phyloP scores from a whole-genome alignment of 2,888 invertebrate species.

The Melieria crassipennis region DNA sequence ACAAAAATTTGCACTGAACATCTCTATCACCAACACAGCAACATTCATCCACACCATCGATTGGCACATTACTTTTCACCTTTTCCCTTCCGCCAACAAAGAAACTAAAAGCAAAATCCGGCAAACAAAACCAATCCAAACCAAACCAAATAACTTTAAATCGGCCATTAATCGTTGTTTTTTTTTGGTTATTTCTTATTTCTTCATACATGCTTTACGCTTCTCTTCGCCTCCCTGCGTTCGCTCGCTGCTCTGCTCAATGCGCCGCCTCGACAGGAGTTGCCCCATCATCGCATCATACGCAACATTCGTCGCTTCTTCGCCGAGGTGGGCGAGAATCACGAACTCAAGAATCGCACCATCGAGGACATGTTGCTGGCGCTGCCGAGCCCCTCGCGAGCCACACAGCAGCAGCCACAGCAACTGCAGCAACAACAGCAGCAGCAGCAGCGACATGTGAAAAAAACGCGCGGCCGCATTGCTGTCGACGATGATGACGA shows the following conservation, averaged over 20 bases:
- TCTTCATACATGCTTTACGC: slow-evolving; percentile 25
- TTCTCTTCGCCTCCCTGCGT: background rate
- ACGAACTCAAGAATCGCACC: slow-evolving; percentile 60
- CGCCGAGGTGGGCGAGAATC: slow-evolving; percentile 63
- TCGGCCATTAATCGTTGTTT: background rate
- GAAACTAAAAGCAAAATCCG: background rate
- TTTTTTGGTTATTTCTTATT: slow-evolving; percentile 25
- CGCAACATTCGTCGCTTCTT: slow-evolving; percentile 69
- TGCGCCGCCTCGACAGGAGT: slow-evolving; percentile 62
- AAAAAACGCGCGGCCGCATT: too few relatives aligned
- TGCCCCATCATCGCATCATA: slow-evolving; percentile 73
- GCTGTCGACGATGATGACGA: slow-evolving; percentile 4
- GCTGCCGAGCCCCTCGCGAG: slow-evolving; percentile 57
- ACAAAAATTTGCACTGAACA: too few relatives aligned
- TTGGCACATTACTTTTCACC: too few relatives aligned
- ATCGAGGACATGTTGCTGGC: slow-evolving; percentile 65
- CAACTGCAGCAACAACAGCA: too few relatives aligned
- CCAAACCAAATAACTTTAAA: background rate
- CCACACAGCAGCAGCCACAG: background rate
- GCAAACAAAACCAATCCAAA: too few relatives aligned
- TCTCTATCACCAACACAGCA: too few relatives aligned
- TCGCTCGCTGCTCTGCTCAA: background rate
- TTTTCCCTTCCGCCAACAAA: too few relatives aligned
- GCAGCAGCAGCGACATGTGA: too few relatives aligned
- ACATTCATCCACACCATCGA: too few relatives aligned